phyloP scores from a whole-genome alignment of 2,888 invertebrate genomes.

The Eristalis tenax region DNA sequence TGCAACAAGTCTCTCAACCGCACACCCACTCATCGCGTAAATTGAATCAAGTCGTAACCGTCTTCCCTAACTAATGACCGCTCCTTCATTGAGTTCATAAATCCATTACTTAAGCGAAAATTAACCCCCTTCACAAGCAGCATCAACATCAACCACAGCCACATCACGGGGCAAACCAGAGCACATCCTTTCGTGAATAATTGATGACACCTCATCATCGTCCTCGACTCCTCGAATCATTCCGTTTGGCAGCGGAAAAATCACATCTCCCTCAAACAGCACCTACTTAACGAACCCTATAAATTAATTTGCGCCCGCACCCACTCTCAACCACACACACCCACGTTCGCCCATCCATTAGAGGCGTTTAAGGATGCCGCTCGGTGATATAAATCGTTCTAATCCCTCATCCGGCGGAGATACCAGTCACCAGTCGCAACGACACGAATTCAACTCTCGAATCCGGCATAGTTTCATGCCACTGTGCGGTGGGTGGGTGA shows the following conservation, averaged over 20 bases:
- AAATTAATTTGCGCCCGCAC: conserved; percentile 60
- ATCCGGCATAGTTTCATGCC: conserved; percentile 40
- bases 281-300: conserved; percentile 69
- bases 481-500: not conserved
- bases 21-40: no score
- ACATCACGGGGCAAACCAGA: not conserved
- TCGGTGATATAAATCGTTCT: conserved; percentile 55
- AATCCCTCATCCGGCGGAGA: conserved; percentile 50
- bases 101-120: conserved; percentile 55
- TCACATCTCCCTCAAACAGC: conserved; percentile 62
- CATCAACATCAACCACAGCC: not conserved
- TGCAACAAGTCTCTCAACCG: no score
- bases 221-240: conserved; percentile 29
- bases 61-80: conserved; percentile 30
- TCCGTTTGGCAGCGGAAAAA: conserved; percentile 42
- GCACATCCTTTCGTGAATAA: conserved; percentile 41
- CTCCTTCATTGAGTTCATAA: conserved; percentile 45
- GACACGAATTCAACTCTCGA: conserved; percentile 30
- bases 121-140: conserved; percentile 42
- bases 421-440: conserved; percentile 40
- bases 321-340: not conserved
- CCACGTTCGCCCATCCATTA: not conserved
- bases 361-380: conserved; percentile 27
- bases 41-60: not conserved
- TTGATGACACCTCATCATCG: conserved; percentile 53